Conservation (phyloP, 2,113 vertebrate species). For the Oreochromis niloticus region DNA sequence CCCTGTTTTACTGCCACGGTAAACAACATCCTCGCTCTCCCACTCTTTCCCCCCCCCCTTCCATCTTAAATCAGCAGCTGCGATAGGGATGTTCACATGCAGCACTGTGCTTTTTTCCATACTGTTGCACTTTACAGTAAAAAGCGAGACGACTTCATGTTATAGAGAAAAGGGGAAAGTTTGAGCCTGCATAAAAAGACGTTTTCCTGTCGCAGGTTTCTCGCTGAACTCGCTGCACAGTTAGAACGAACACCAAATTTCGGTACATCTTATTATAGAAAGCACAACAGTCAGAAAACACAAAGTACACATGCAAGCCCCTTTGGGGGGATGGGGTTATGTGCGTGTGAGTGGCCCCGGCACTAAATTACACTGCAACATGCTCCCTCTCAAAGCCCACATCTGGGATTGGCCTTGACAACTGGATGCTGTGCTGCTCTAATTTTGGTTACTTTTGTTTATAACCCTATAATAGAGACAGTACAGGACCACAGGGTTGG, state of each 20-base stretch:
- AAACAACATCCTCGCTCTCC: constrained; percentile 33
- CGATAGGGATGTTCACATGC: neutral
- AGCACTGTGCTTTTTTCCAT: neutral
- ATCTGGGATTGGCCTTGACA: constrained; percentile 75
- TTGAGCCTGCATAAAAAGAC: neutral
- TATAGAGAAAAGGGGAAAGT: neutral
- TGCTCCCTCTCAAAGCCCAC: constrained; percentile 74
- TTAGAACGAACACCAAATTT: neutral
- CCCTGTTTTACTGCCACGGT: constrained; percentile 29
- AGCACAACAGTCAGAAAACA: neutral
- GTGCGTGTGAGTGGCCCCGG: constrained; percentile 24
- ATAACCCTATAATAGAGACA: constrained; percentile 77
- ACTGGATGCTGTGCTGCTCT: constrained; percentile 76
- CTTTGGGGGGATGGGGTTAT: constrained; percentile 11
- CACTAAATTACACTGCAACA: constrained; percentile 68
- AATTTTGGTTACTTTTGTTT: constrained; percentile 78
- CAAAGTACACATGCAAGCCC: constrained; percentile 13
- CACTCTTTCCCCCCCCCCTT: neutral
- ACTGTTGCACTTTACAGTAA: neutral
- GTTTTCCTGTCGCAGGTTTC: neutral
- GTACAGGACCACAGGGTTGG: constrained; percentile 59
- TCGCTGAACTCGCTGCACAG: neutral
- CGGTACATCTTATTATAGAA: neutral
- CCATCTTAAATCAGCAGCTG: constrained; percentile 17
- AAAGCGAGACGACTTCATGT: neutral